Base-by-base conservation (phyloP, 2,113 vertebrate genomes). In the Scytalopus superciliaris region DNA sequence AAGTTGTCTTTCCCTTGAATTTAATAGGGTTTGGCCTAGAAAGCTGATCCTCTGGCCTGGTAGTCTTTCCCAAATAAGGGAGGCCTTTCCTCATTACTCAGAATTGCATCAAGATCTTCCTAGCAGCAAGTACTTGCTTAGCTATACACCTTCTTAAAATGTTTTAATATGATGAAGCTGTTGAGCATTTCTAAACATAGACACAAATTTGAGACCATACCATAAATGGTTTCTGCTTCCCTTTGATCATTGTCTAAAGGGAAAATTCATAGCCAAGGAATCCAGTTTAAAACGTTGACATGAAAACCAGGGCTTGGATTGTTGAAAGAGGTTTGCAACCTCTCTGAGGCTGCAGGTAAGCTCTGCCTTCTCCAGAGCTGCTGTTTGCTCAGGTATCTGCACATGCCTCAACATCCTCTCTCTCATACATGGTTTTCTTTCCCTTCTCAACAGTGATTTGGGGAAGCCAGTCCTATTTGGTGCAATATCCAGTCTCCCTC, bases 1-100 rank as follows among this genome's bases (percentile, higher is more conserved):
- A 96, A 92, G 80, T 85, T 96, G 74, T 37, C 95, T 96, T 95
- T 89, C 66, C 44, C 85, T 89, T 92, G 39, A 62, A 89, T 96
- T 96, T 95, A 95, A 96, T 87, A 72, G 45, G 27, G 7, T 96
- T 96, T 97, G 96, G 94, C 76, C 79, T 83, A 85, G 66, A 89
- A 87, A 76, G 22, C 8, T 62, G 52, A n/a, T 93, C 57, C 47
- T 84, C 72, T 96, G 68, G 68, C 63, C 55, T 87, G 44, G n/a
- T 55, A 92, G 82, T 74, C 93, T 94, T 89, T 79, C 63, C 69
- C 72, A 82, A 40, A 68, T 68, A 85, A 95, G 42, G 53, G 30
- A 94, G 3, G 7, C 23, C 63, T 74, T 88, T 92, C 73, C 90
- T 92, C 24, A n/a, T 74, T 55, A 25, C 23, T 72, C 72, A 86